Evolutionary conservation across 2,797 vertebrate genomes (phyloP), one percentile per base, ranked within the genome.

Genomic region (Euthynnus affinis): DNA sequence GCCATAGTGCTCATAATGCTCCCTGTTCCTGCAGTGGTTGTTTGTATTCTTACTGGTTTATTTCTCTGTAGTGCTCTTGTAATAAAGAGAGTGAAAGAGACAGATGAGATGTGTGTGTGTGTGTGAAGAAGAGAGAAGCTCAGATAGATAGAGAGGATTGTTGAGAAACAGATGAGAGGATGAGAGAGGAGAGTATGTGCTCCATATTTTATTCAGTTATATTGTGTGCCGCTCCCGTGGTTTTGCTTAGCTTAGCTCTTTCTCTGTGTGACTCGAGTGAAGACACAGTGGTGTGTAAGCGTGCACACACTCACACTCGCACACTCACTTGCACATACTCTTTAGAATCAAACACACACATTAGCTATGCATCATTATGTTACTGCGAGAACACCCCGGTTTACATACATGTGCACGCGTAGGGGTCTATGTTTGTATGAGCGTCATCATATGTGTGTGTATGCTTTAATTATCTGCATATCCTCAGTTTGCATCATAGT

Each of bases 221-320:
- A 80, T 60, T 71, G 74, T 86, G 82, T 67, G 42, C 65, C 1
- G 15, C 65, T 76, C 34, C 55, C 73, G 57, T 84, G 71, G 44
- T 89, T 89, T 84, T 91, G 84, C 89, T 87, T 77, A 85, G 84
- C 80, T 65, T 80, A 32, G 80, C 88, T 84, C 40, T 89, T 88
- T 87, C 73, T 74, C 71, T 79, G 32, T 65, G 71, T 57, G 2
- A 67, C 66, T 56, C 49, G 63, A 80, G 66, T 72, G 73, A 74
- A 72, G 70, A 83, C 64, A 71, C 73, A 57, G 76, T 79, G 74
- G 82, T 74, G 62, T 69, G 20, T 72, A 53, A 75, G 60, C 25
- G 10, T 75, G 51, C 46, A 0, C 25, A 18, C 48, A 62, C 20
- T 37, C 10, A 53, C 46, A 60, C 71, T 1, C n/a, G 42, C 22